Conservation (phyloP, 2,113 vertebrate genomes). For the Maylandia zebra region DNA sequence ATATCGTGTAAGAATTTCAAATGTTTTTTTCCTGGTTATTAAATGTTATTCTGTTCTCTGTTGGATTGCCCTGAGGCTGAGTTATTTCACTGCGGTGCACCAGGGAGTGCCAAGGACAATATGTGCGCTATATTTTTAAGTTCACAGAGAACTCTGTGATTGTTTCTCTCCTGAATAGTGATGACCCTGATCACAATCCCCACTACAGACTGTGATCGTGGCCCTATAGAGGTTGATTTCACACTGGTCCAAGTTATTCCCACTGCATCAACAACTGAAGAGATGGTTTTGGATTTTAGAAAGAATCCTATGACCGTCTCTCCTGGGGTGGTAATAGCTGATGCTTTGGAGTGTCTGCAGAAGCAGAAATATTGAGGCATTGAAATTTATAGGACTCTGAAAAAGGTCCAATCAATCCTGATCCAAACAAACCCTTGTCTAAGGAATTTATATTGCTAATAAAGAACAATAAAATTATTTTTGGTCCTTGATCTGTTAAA, state of each 20-base stretch:
- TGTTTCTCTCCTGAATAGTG: background rate
- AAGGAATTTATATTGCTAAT: background rate
- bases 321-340: fast-evolving
- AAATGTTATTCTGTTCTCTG: background rate
- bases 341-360: background rate
- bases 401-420: background rate
- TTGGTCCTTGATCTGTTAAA: background rate
- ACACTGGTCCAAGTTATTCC: fast-evolving
- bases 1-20: background rate
- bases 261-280: fast-evolving
- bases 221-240: background rate
- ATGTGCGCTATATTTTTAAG: background rate
- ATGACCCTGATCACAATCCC: background rate
- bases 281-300: background rate
- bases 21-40: background rate
- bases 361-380: background rate
- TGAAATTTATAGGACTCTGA: background rate
- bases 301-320: background rate
- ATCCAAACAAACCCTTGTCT: background rate
- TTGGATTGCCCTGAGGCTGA: background rate
- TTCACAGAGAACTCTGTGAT: background rate
- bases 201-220: fast-evolving
- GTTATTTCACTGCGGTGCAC: fast-evolving
- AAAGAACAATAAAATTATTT: background rate
- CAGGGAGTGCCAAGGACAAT: background rate